Percentiles rank a stretch among this genome's conserved stretches.
phyloP scores from a whole-genome alignment of 1,140 invertebrate genomes.

The Bathynomus jamesi region DNA sequence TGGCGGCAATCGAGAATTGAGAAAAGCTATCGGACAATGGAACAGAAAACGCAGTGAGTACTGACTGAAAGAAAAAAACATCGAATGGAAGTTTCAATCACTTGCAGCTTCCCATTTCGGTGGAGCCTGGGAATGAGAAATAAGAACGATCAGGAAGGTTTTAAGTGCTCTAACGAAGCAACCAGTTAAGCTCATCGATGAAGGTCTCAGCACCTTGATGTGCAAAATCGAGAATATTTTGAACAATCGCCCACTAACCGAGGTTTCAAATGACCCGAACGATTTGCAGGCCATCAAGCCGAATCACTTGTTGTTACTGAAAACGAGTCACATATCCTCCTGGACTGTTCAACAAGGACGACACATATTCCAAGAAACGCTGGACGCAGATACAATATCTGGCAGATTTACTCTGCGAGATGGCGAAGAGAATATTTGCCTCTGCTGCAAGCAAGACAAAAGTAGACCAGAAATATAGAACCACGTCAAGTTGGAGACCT shows the following conservation, averaged over 20 bases:
- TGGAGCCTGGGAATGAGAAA: slow-evolving; percentile 37
- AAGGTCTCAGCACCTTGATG: slow-evolving; percentile 23
- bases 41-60: slow-evolving; percentile 14
- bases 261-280: slow-evolving; percentile 20
- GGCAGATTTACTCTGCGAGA: slow-evolving; percentile 16
- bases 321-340: slow-evolving; percentile 1
- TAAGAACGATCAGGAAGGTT: slow-evolving; percentile 18
- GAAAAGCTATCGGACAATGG: slow-evolving; percentile 24
- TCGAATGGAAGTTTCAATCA: slow-evolving; percentile 36
- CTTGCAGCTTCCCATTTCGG: slow-evolving; percentile 32
- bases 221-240: slow-evolving; percentile 21
- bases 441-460: slow-evolving; percentile 13
- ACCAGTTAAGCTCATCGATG: slow-evolving; percentile 13
- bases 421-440: slow-evolving; percentile 15
- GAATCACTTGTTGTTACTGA: slow-evolving; percentile 14
- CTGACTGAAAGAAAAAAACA: slow-evolving; percentile 15
- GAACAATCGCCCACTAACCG: slow-evolving; percentile 26
- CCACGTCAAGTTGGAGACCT: not conserved
- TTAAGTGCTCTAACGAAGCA: slow-evolving; percentile 10
- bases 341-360: slow-evolving; percentile 10
- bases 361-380: not conserved
- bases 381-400: slow-evolving; percentile 25
- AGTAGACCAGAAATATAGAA: not conserved
- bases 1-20: slow-evolving; percentile 35
- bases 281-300: slow-evolving; percentile 18